Conservation (phyloP, 2,113 vertebrate species). For the Pterocles burchelli region DNA sequence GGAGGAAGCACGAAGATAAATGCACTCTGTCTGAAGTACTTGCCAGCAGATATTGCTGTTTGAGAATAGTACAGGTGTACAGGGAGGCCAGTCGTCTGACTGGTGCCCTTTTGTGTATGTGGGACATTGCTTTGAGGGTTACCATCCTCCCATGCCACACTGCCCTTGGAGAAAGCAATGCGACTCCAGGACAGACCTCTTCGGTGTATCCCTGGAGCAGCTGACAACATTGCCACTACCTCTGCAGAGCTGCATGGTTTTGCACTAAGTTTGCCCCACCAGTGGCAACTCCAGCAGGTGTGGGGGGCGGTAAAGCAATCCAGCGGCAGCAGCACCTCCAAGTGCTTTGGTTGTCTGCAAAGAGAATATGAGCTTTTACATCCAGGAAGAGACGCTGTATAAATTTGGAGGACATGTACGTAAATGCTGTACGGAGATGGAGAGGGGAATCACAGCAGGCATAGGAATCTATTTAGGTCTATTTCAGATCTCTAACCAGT, state of each 20-base stretch:
- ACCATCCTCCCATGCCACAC: accelerated
- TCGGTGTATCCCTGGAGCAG: accelerated
- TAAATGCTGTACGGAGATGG: accelerated
- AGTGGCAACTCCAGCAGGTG: accelerated
- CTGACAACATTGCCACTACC: background rate
- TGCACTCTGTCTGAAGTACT: background rate
- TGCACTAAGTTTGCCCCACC: background rate
- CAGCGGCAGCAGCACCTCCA: background rate
- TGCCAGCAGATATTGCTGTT: background rate
- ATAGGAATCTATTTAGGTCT: background rate
- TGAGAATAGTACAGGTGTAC: background rate
- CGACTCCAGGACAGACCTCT: background rate
- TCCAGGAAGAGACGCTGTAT: background rate
- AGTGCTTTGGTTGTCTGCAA: background rate
- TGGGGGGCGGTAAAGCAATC: background rate
- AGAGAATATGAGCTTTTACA: background rate
- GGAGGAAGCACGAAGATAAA: background rate
- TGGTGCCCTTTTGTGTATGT: background rate
- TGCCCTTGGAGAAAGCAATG: background rate
- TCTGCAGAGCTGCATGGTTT: background rate
- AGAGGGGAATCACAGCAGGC: background rate
- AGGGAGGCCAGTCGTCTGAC: background rate
- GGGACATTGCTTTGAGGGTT: background rate
- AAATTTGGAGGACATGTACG: background rate
- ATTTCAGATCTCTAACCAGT: background rate